Conservation (phyloP, 2,888 invertebrate genomes). For the Cordilura impudica region DNA sequence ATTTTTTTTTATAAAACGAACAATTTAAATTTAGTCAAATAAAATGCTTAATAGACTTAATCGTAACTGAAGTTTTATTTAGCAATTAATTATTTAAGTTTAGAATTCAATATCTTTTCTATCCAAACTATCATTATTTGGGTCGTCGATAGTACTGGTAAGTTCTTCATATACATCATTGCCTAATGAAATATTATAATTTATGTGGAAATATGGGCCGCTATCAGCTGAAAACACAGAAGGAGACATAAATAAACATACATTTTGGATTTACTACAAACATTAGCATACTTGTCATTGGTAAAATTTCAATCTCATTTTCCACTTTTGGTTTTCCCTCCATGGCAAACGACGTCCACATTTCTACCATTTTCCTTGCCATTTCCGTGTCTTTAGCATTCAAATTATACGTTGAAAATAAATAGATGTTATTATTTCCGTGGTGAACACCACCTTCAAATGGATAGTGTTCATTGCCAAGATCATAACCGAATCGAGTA, state of each 20-base stretch:
- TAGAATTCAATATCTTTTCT: slow-evolving; percentile 64
- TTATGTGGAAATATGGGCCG: slow-evolving; percentile 76
- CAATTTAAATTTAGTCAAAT: slow-evolving; percentile 36
- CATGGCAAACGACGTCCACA: slow-evolving; percentile 78
- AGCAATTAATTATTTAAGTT: background rate
- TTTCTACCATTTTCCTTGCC: slow-evolving; percentile 78
- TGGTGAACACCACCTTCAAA: slow-evolving; percentile 80
- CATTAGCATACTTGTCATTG: slow-evolving; percentile 60
- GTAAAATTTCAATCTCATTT: slow-evolving; percentile 37
- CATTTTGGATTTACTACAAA: background rate
- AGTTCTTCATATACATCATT: slow-evolving; percentile 71
- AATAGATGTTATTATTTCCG: slow-evolving; percentile 81
- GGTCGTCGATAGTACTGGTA: slow-evolving; percentile 72
- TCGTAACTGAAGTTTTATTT: background rate
- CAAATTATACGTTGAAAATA: slow-evolving; percentile 78
- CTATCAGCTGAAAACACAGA: slow-evolving; percentile 64
- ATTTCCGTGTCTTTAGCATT: slow-evolving; percentile 76
- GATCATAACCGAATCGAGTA: slow-evolving; percentile 78
- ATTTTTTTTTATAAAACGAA: slow-evolving; percentile 53
- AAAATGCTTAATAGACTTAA: slow-evolving; percentile 42
- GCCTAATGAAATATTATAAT: slow-evolving; percentile 62
- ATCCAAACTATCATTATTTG: slow-evolving; percentile 67
- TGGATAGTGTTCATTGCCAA: slow-evolving; percentile 76
- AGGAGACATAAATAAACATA: background rate
- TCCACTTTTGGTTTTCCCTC: slow-evolving; percentile 69